These are phyloP conservation scores for Rhopilema esculentum DNA, from an alignment of 30 jellyfish, hydroid and myxozoan species.

Conservation along the genomic window DNA sequence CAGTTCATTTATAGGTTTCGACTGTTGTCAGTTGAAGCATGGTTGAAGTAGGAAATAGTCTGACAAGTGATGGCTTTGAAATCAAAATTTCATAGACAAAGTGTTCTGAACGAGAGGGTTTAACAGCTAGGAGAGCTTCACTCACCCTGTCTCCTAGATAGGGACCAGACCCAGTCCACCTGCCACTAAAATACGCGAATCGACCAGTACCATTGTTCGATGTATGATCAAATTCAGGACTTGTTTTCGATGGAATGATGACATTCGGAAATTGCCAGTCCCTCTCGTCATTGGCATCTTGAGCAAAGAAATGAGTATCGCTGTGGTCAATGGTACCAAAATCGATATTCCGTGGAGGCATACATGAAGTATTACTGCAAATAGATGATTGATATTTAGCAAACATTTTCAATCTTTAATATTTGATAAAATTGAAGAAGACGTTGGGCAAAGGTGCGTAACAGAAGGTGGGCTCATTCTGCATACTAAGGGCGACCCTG, in stretches of 20 bases:
- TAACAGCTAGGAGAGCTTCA: no score
- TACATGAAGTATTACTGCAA: slow-evolving; percentile 36
- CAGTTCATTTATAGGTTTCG: no score
- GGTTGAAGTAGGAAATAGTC: no score
- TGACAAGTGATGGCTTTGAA: no score
- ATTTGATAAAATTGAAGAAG: no score
- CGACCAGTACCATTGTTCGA: slow-evolving; percentile 32
- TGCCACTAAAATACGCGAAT: slow-evolving; percentile 31
- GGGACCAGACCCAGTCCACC: slow-evolving; percentile 7
- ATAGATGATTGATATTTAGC: no score
- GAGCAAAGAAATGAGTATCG: slow-evolving; percentile 5
- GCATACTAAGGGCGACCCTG: no score
- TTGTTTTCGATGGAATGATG: slow-evolving; percentile 13
- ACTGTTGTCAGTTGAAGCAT: no score
- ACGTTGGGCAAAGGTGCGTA: not conserved
- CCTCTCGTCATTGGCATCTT: slow-evolving; percentile 39
- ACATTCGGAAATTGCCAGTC: slow-evolving; percentile 39
- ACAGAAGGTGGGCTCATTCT: no score
- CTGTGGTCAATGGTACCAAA: slow-evolving; percentile 28
- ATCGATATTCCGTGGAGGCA: slow-evolving; percentile 23
- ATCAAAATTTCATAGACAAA: no score
- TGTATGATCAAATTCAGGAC: slow-evolving; percentile 58
- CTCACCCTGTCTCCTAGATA: slow-evolving; percentile 55
- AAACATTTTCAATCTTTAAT: no score
- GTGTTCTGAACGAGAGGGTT: no score